These are phyloP conservation scores for Tetragonula carbonaria DNA, from an alignment of 2,888 invertebrate species.

Conservation along the genomic window DNA sequence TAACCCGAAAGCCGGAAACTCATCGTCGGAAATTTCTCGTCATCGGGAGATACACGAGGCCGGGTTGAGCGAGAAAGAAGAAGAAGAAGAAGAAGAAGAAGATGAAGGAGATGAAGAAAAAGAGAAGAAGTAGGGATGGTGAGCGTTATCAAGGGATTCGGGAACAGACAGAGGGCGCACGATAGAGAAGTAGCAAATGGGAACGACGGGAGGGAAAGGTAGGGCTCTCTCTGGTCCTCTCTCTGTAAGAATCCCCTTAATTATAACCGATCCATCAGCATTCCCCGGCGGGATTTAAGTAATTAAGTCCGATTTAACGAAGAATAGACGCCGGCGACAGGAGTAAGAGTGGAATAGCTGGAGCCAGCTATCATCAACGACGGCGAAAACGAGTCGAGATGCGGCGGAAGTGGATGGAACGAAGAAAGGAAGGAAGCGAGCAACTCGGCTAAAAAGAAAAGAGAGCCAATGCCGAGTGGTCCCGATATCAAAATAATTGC, in stretches of 20 bases:
- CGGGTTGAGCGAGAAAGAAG: constrained; percentile 21
- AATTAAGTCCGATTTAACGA: constrained; percentile 79
- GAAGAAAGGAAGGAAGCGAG: constrained; percentile 27
- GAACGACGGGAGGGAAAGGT: background rate
- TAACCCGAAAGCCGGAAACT: constrained; percentile 21
- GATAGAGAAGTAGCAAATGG: background rate
- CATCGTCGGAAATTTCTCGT: constrained; percentile 34
- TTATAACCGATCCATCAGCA: constrained; percentile 78
- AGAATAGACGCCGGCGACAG: constrained; percentile 75
- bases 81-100: background rate
- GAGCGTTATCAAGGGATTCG: constrained; percentile 42
- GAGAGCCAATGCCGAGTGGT: constrained; percentile 67
- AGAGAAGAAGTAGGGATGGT: background rate
- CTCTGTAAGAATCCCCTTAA: constrained; percentile 75
- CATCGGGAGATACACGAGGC: constrained; percentile 41
- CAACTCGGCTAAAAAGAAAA: constrained; percentile 35
- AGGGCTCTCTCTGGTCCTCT: constrained; percentile 44
- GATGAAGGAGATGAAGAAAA: background rate
- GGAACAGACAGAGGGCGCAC: background rate
- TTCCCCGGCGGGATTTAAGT: constrained; percentile 77
- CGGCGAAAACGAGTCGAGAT: constrained; percentile 42
- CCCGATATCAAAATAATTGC: constrained; percentile 77
- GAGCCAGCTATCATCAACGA: constrained; percentile 68
- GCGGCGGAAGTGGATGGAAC: constrained; percentile 33
- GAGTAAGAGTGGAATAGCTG: constrained; percentile 67